Evolutionary conservation across 2,113 vertebrate species (phyloP).

Genomic region (Phyllopteryx taeniolatus): DNA sequence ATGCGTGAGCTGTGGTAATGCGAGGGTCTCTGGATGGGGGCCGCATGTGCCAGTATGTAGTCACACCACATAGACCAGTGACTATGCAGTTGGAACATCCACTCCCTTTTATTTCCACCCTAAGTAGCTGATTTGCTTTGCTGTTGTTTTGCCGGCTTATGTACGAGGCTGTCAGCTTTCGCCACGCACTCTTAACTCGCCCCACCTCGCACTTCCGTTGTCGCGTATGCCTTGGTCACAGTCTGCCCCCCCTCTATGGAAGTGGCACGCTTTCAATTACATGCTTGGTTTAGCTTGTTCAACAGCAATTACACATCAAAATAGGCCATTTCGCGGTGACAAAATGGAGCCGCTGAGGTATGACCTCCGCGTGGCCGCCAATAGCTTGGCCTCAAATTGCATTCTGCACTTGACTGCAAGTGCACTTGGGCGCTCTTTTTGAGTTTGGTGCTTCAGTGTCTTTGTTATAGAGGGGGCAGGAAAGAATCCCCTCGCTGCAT

Average conservation of each 20-base stretch:
- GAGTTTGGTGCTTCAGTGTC: conserved; percentile 31
- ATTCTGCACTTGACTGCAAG: conserved; percentile 72
- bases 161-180: conserved; percentile 45
- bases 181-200: conserved; percentile 32
- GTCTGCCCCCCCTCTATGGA: conserved; percentile 38
- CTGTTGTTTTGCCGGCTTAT: conserved; percentile 54
- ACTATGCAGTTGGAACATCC: conserved; percentile 9
- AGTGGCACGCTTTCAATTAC: conserved; percentile 79
- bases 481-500: conserved; percentile 2
- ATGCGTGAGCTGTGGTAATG: conserved; percentile 54
- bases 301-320: conserved; percentile 74
- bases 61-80: conserved; percentile 18
- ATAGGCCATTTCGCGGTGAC: conserved; percentile 72
- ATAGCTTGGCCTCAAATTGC: conserved; percentile 72
- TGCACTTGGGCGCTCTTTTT: conserved; percentile 34
- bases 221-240: conserved; percentile 2
- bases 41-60: conserved; percentile 37
- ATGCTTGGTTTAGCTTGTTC: conserved; percentile 75
- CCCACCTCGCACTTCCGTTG: conserved; percentile 24
- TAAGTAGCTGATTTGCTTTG: conserved; percentile 70
- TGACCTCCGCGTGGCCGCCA: conserved; percentile 65
- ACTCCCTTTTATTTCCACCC: conserved; percentile 44
- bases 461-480: background rate
- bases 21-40: conserved; percentile 28
- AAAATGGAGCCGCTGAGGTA: conserved; percentile 76